Percentiles rank a stretch among this genome's conserved stretches.
Evolutionary conservation across 2,888 invertebrate genomes (phyloP).

Genomic region (Dicyrtoma fusca): DNA sequence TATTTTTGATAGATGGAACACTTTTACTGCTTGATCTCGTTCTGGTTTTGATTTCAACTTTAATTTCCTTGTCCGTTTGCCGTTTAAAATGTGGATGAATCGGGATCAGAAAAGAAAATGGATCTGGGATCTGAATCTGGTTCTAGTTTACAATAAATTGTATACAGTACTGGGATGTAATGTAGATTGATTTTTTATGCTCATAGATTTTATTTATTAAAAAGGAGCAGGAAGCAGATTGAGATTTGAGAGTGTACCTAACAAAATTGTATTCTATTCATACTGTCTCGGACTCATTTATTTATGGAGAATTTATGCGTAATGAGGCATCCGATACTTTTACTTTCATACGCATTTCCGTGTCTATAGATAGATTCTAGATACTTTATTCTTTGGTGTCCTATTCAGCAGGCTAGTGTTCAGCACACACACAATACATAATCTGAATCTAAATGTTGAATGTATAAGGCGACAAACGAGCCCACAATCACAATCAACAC

Average conservation of each 20-base stretch:
- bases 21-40: no score
- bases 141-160: no score
- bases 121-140: no score
- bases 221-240: constrained; percentile 11
- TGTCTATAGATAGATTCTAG: no score
- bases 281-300: constrained; percentile 4
- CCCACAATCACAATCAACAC: neutral
- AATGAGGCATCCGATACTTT: constrained; percentile 37
- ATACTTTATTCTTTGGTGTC: neutral
- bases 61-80: no score
- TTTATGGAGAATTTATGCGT: constrained; percentile 41
- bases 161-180: neutral
- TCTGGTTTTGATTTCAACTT: no score
- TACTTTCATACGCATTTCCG: no score
- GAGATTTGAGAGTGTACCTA: neutral
- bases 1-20: no score
- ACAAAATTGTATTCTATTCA: neutral
- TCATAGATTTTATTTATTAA: neutral
- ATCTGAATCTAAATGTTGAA: no score
- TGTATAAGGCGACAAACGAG: constrained; percentile 6
- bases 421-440: no score
- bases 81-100: no score
- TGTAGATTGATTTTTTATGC: neutral
- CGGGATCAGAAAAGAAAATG: no score
- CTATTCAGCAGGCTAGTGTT: neutral